Conservation (phyloP, 2,113 vertebrate species). For the Pedetes capensis region DNA sequence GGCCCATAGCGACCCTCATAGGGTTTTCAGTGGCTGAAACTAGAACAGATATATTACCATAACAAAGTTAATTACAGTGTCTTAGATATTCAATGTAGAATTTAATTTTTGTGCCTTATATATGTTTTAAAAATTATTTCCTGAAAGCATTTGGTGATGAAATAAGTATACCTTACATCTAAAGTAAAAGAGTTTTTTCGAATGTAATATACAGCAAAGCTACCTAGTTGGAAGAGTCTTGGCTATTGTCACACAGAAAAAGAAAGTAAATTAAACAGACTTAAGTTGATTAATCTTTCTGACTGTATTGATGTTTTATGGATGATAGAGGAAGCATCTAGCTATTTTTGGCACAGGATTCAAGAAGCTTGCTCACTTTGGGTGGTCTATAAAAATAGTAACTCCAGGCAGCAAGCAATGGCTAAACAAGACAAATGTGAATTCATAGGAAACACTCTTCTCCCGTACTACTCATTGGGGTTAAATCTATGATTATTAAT, state of each 20-base stretch:
- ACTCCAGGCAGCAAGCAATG: neutral
- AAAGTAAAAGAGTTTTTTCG: slow-evolving; percentile 1
- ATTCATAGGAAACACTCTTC: neutral
- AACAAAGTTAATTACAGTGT: neutral
- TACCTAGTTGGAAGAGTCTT: neutral
- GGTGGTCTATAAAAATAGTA: slow-evolving; percentile 26
- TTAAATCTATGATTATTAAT: neutral
- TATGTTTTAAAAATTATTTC: neutral
- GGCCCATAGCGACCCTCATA: no score
- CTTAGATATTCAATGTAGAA: neutral
- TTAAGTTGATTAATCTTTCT: slow-evolving; percentile 39
- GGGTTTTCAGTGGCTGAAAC: no score
- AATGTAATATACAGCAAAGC: neutral
- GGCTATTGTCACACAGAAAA: neutral
- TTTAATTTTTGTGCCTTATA: neutral
- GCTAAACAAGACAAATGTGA: neutral
- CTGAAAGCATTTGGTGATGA: neutral
- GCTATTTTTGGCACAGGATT: slow-evolving; percentile 24
- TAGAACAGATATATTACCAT: neutral
- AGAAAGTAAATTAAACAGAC: slow-evolving; percentile 26
- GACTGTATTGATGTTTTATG: neutral
- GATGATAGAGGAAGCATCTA: neutral
- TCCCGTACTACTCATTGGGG: neutral
- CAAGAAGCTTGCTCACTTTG: neutral
- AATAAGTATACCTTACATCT: slow-evolving; percentile 18